Evolutionary conservation across 1,140 invertebrate genomes (phyloP), one percentile per base, ranked within the genome.

Genomic region (Pteromalus puparum): DNA sequence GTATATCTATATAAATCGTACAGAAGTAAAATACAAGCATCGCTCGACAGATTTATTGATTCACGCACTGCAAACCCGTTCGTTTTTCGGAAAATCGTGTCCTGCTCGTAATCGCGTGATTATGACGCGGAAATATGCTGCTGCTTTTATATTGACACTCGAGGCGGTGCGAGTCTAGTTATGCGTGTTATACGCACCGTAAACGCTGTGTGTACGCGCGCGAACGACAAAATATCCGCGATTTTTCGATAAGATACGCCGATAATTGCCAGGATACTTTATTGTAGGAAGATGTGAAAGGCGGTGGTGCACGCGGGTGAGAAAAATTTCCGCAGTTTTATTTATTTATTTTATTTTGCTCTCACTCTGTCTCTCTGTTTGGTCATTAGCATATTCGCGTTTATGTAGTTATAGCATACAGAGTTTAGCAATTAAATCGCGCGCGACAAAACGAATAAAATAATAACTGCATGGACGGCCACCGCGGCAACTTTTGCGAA

Each of bases 31-130:
- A n/a, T n/a, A n/a, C n/a, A n/a, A n/a, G n/a, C n/a, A n/a, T 82
- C 26, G 70, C 81, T 28, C 61, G 65, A 1, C 13, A 53, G 53
- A 61, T 61, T 61, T 61, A n/a, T 61, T 21, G 53, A 1, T 61
- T n/a, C 3, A 28, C 12, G 0, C 12, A 2, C 4, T 26, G 10
- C 0, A 79, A 79, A 42, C 13, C 30, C n/a, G 10, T 78, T 65
- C 6, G 34, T 65, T 65, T 78, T 65, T 78, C 28, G 28, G 53
- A 34, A 78, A 78, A 78, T 65, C 26, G 53, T n/a, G 53, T 53
- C 53, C n/a, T 2, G 6, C 18, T 7, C 21, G 7, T n/a, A 42
- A 18, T 61, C 4, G 26, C 28, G 18, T 42, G 38, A 42, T 61
- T 61, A 21, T 61, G 18, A 61, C 53, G 53, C 53, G 53, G 53